Conservation (phyloP, 1,140 invertebrate species). For the Psilanteris sp. region DNA sequence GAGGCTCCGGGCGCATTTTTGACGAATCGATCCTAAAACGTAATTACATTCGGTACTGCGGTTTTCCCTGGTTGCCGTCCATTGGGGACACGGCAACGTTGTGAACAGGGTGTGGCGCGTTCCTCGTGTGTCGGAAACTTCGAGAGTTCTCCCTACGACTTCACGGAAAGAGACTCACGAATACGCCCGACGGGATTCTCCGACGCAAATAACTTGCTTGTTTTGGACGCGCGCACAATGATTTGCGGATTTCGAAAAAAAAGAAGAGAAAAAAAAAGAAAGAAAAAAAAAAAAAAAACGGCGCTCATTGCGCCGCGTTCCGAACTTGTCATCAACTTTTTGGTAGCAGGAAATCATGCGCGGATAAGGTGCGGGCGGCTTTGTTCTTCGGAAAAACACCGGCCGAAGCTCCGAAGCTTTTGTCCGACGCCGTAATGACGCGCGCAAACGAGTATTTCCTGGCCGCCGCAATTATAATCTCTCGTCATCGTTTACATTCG, state of each 20-base stretch:
- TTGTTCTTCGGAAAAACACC: neutral
- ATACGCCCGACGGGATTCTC: conserved; percentile 16
- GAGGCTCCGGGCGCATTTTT: conserved; percentile 8
- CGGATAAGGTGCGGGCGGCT: neutral
- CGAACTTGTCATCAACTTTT: conserved; percentile 20
- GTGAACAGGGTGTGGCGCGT: conserved; percentile 73
- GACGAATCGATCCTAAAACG: conserved; percentile 36
- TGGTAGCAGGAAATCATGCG: conserved; percentile 17
- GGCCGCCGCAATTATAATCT: no score
- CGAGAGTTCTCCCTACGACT: conserved; percentile 48
- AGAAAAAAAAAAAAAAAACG: no score
- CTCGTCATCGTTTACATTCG: no score
- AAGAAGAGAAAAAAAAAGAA: no score
- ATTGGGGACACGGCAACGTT: conserved; percentile 72
- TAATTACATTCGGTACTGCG: conserved; percentile 49
- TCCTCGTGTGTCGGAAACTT: conserved; percentile 59
- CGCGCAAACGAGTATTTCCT: no score
- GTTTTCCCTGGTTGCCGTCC: conserved; percentile 65
- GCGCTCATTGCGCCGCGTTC: conserved; percentile 7
- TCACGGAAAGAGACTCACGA: conserved; percentile 37
- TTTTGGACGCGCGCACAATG: conserved; percentile 30
- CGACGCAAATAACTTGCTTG: conserved; percentile 46
- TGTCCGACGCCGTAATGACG: no score
- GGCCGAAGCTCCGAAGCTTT: neutral
- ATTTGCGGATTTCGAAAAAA: conserved; percentile 40